These are phyloP conservation scores for Dione vanillae DNA, from an alignment of 2,888 invertebrate species.

Conservation along the genomic window DNA sequence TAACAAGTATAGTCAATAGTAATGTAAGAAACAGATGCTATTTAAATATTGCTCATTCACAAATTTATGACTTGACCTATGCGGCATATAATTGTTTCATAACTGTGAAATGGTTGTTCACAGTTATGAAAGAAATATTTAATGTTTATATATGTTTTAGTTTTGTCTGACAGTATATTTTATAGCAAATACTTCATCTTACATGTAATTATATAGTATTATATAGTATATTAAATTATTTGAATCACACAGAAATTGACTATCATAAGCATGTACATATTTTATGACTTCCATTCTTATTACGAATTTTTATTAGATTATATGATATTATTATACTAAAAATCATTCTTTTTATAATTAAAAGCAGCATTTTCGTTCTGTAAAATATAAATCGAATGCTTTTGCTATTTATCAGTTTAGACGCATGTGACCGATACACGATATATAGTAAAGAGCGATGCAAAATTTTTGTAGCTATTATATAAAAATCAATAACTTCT, in stretches of 20 bases:
- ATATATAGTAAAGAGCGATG: neutral
- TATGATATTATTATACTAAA: too few species aligned
- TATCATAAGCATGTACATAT: neutral
- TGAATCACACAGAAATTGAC: neutral
- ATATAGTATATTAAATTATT: neutral
- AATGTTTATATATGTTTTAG: neutral
- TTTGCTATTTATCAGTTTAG: too few species aligned
- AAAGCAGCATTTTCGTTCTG: too few species aligned
- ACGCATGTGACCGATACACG: too few species aligned
- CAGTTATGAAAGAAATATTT: neutral
- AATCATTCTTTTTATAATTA: too few species aligned
- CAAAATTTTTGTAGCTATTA: neutral
- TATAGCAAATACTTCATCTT: neutral
- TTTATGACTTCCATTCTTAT: too few species aligned
- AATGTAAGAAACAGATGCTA: slow-evolving; percentile 10
- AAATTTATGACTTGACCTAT: neutral
- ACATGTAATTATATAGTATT: neutral
- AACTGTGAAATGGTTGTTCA: too few species aligned
- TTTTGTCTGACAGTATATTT: too few species aligned
- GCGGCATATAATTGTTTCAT: too few species aligned
- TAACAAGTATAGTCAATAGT: slow-evolving; percentile 31
- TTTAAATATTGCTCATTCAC: slow-evolving; percentile 16
- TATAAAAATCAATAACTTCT: slow-evolving; percentile 7
- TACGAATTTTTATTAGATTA: too few species aligned
- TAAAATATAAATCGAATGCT: too few species aligned